These are phyloP conservation scores for Cyanoderma ruficeps DNA, from an alignment of 2,113 vertebrate genomes.

Conservation along the genomic window DNA sequence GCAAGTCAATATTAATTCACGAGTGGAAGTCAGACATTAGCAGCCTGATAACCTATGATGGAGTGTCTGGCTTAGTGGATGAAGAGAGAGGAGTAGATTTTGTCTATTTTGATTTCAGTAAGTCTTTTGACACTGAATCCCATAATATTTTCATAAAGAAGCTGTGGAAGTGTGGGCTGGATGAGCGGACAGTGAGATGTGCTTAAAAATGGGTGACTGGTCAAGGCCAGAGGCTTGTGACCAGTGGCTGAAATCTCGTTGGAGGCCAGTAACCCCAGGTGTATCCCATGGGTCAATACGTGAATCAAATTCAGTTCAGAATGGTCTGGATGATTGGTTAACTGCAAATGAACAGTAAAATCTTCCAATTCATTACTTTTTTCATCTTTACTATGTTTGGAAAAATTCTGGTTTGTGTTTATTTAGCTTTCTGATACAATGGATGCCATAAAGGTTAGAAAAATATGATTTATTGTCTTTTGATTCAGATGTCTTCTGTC, in stretches of 20 bases:
- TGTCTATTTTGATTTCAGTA: not conserved
- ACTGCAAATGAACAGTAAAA: not conserved
- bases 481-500: conserved; percentile 50
- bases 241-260: not conserved
- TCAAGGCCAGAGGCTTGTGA: not conserved
- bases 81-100: not conserved
- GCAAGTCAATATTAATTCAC: not conserved
- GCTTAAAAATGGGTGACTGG: not conserved
- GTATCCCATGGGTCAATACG: not conserved
- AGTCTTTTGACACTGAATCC: not conserved
- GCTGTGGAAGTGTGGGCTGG: not conserved
- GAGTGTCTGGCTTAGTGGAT: not conserved
- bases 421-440: conserved; percentile 45
- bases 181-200: not conserved
- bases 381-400: not conserved
- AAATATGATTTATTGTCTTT: conserved; percentile 6
- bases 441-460: conserved; percentile 7
- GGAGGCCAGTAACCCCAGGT: not conserved
- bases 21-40: not conserved
- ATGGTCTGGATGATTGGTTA: not conserved
- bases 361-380: not conserved
- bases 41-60: not conserved
- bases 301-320: not conserved
- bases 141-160: not conserved
- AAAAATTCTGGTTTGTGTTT: not conserved